Percentiles rank a stretch among this genome's conserved stretches.
Evolutionary conservation across 64 coral and sea anemone genomes (phyloP).

Genomic region (Montipora sp.): DNA sequence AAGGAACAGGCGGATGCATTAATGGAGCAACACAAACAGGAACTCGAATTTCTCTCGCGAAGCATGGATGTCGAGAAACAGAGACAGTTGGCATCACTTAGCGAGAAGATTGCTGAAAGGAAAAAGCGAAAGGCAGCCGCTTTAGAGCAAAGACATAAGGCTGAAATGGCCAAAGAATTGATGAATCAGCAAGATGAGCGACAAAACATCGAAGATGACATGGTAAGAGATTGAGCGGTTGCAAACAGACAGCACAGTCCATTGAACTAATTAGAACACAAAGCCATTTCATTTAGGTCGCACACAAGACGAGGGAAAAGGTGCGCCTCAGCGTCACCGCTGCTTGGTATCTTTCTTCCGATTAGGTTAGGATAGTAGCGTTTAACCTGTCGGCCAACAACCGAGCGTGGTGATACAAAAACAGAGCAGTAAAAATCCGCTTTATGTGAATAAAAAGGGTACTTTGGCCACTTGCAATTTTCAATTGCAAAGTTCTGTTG

Average conservation of each 20-base stretch:
- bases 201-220: slow-evolving; percentile 66
- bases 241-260: not conserved
- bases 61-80: slow-evolving; percentile 91
- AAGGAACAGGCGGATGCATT: slow-evolving; percentile 87
- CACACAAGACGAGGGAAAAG: not conserved
- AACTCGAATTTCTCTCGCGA: slow-evolving; percentile 86
- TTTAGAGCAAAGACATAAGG: slow-evolving; percentile 67
- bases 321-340: no score
- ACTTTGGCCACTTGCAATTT: no score
- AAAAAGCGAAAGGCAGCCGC: slow-evolving; percentile 79
- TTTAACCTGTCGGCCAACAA: no score
- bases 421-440: no score
- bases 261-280: not conserved
- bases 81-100: slow-evolving; percentile 75
- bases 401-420: no score
- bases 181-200: slow-evolving; percentile 90
- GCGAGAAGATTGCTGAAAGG: slow-evolving; percentile 85
- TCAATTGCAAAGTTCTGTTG: no score
- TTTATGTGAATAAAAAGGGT: no score
- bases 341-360: no score
- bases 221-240: slow-evolving; percentile 16
- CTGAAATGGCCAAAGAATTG: slow-evolving; percentile 85
- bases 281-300: not conserved
- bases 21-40: slow-evolving; percentile 84
- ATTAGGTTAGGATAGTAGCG: no score